These are phyloP conservation scores for Pseudomyrmex flavicornis DNA, from an alignment of 1,140 invertebrate genomes.

Conservation along the genomic window DNA sequence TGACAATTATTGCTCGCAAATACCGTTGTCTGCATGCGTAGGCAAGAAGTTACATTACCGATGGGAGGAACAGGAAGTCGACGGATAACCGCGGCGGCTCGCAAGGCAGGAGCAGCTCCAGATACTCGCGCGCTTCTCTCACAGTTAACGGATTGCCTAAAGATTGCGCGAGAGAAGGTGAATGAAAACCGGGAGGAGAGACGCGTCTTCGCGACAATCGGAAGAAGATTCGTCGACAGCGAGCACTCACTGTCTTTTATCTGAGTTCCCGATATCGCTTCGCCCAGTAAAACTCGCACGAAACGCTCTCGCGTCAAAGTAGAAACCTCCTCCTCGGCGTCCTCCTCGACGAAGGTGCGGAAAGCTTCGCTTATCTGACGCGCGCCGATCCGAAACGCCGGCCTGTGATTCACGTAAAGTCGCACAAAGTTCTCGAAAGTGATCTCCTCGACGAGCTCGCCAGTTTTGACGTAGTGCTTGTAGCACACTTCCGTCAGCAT, in stretches of 20 bases:
- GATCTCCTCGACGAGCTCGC: slow-evolving; percentile 85
- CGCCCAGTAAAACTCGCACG: slow-evolving; percentile 66
- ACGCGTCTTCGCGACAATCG: no score
- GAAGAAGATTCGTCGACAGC: slow-evolving; percentile 33
- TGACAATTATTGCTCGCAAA: not conserved
- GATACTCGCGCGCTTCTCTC: slow-evolving; percentile 66
- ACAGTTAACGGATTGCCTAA: slow-evolving; percentile 67
- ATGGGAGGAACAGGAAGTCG: slow-evolving; percentile 62
- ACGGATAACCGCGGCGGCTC: not conserved
- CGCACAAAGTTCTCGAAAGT: slow-evolving; percentile 90
- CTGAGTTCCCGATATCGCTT: not conserved
- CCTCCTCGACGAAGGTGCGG: slow-evolving; percentile 49
- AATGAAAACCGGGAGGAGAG: not conserved
- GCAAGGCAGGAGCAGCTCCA: slow-evolving; percentile 53
- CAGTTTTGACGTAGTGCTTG: slow-evolving; percentile 86
- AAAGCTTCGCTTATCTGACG: slow-evolving; percentile 76
- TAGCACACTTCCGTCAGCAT: slow-evolving; percentile 89
- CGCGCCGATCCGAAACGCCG: slow-evolving; percentile 84
- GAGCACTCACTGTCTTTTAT: not conserved
- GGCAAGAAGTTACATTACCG: slow-evolving; percentile 48
- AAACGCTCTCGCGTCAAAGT: slow-evolving; percentile 68
- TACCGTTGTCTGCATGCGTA: no score
- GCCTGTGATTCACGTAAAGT: slow-evolving; percentile 90
- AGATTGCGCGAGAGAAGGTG: not conserved
- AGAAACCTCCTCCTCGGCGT: slow-evolving; percentile 53